A percentile compares a stretch with the other conserved stretches of the same genome.
phyloP scores from a whole-genome alignment of 2,888 invertebrate species.

The Emmelina monodactyla region DNA sequence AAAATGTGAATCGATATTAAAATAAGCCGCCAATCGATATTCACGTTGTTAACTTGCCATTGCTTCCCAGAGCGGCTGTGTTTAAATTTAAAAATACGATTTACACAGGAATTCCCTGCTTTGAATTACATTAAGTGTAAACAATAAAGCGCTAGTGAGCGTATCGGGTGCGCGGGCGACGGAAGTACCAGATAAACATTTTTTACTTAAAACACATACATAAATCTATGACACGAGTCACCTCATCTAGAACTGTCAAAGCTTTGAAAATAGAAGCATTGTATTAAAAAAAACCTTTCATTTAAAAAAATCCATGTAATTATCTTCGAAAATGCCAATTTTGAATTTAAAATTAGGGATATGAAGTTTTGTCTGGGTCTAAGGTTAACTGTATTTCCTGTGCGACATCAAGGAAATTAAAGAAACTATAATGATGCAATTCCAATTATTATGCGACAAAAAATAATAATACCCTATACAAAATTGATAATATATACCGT shows the following conservation, averaged over 20 bases:
- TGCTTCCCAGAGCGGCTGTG: slow-evolving; percentile 20
- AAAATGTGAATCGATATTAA: slow-evolving; percentile 41
- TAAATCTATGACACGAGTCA: slow-evolving; percentile 47
- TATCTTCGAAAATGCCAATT: slow-evolving; percentile 43
- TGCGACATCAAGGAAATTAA: slow-evolving; percentile 14
- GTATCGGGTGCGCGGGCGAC: slow-evolving; percentile 62
- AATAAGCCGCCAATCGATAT: slow-evolving; percentile 45
- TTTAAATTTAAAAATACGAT: slow-evolving; percentile 60
- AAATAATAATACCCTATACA: too few species aligned
- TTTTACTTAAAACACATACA: slow-evolving; percentile 61
- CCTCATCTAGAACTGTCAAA: slow-evolving; percentile 48
- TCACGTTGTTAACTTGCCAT: slow-evolving; percentile 37
- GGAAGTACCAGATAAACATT: slow-evolving; percentile 63
- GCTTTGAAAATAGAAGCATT: slow-evolving; percentile 7
- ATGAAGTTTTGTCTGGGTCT: slow-evolving; percentile 29
- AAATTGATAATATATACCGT: too few species aligned
- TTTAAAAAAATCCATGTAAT: slow-evolving; percentile 33
- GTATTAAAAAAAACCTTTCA: slow-evolving; percentile 4
- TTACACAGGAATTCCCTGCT: slow-evolving; percentile 61
- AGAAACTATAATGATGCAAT: slow-evolving; percentile 6
- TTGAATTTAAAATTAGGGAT: slow-evolving; percentile 49
- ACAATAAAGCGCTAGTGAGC: slow-evolving; percentile 60
- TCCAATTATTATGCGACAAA: too few species aligned
- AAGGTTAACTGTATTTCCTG: slow-evolving; percentile 46
- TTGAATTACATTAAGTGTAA: slow-evolving; percentile 66